Evolutionary conservation across 2,113 vertebrate species (phyloP).

Genomic region (Ifrita kowaldi): DNA sequence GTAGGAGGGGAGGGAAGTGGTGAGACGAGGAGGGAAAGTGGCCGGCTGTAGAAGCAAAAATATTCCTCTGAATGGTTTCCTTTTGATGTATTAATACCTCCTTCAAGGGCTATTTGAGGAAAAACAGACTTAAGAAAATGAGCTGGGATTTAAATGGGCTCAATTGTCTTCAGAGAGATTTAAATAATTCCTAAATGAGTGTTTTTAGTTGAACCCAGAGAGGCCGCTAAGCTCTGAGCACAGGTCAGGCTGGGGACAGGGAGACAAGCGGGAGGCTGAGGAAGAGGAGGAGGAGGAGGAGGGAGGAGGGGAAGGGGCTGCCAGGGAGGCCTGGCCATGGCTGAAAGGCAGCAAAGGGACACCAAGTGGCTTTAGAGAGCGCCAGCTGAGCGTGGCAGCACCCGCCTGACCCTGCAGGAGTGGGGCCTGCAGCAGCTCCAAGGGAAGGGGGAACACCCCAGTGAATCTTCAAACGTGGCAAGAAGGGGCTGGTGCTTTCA

Average conservation of each 20-base stretch:
- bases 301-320: neutral
- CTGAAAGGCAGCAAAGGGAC: neutral
- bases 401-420: neutral
- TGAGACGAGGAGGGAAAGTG: neutral
- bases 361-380: neutral
- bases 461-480: rapidly evolving
- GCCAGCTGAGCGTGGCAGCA: neutral
- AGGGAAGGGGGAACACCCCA: neutral
- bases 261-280: neutral
- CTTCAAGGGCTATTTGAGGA: slow-evolving; percentile 28
- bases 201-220: neutral
- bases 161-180: slow-evolving; percentile 42
- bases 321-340: neutral
- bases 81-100: slow-evolving; percentile 38
- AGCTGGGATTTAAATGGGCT: slow-evolving; percentile 42
- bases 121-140: slow-evolving; percentile 42
- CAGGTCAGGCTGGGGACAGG: neutral
- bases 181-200: slow-evolving; percentile 33
- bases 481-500: neutral
- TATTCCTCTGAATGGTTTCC: neutral
- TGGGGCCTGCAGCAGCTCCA: neutral
- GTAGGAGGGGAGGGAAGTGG: neutral
- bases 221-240: slow-evolving; percentile 3
- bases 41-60: neutral
- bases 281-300: neutral